A percentile compares a stretch with the other conserved stretches of the same genome.
phyloP scores from a whole-genome alignment of 2,888 invertebrate genomes.

The Hipparchia sbordonii region DNA sequence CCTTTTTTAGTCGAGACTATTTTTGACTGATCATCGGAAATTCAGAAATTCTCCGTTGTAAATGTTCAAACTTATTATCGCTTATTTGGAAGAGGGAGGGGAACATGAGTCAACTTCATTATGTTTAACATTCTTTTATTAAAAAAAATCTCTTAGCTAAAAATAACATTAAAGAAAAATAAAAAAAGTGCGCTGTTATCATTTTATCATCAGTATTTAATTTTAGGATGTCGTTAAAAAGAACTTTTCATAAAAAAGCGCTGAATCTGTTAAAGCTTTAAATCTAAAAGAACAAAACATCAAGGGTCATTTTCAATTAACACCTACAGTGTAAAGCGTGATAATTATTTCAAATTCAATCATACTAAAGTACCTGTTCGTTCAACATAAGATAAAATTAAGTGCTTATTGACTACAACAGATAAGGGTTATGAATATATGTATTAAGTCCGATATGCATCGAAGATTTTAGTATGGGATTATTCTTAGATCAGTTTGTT shows the following conservation, averaged over 20 bases:
- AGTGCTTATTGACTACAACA: slow-evolving; percentile 35
- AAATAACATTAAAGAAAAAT: not conserved
- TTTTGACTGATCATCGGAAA: not conserved
- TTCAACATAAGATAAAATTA: slow-evolving; percentile 34
- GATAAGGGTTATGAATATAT: slow-evolving; percentile 29
- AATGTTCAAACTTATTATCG: too few species aligned
- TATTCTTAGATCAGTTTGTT: slow-evolving; percentile 13
- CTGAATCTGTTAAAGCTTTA: not conserved
- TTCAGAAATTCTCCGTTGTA: too few species aligned
- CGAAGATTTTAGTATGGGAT: slow-evolving; percentile 11
- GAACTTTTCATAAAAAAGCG: not conserved
- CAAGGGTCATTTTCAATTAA: slow-evolving; percentile 23
- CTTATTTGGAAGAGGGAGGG: too few species aligned
- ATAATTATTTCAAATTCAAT: slow-evolving; percentile 34
- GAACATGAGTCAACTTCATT: too few species aligned
- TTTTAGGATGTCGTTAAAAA: not conserved
- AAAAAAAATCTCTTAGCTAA: not conserved
- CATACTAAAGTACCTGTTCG: slow-evolving; percentile 30
- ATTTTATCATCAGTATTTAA: not conserved
- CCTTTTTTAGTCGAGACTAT: not conserved
- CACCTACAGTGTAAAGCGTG: slow-evolving; percentile 17
- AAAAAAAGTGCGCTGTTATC: too few species aligned
- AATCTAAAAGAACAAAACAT: not conserved
- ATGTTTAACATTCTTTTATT: too few species aligned
- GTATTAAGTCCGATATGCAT: slow-evolving; percentile 1